phyloP scores from a whole-genome alignment of 2,888 invertebrate genomes.

The Lymantria monacha region DNA sequence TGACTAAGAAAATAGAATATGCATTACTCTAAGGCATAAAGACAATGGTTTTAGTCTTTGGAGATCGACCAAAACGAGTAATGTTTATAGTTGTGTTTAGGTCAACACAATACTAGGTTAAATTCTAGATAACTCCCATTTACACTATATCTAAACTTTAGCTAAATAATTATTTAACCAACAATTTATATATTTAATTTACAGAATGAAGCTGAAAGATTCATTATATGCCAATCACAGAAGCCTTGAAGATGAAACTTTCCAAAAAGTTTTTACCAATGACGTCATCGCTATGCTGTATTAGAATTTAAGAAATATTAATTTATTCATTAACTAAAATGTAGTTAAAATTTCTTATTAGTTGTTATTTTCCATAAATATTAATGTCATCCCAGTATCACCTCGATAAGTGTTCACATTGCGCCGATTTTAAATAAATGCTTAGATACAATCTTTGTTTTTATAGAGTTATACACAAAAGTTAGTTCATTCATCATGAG shows the following conservation, averaged over 20 bases:
- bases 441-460: neutral
- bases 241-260: constrained; percentile 49
- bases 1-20: no score
- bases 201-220: constrained; percentile 72
- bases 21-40: no score
- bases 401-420: neutral
- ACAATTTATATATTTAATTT: no score
- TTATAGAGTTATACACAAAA: no score
- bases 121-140: no score
- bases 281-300: constrained; percentile 13
- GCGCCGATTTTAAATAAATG: neutral
- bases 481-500: no score
- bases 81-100: no score
- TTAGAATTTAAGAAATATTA: constrained; percentile 8
- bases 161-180: neutral
- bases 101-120: no score
- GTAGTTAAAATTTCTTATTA: neutral
- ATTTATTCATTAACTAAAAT: neutral
- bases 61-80: no score
- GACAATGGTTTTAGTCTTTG: no score
- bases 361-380: neutral
- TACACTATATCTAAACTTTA: no score
- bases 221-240: constrained; percentile 72
- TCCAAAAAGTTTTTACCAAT: constrained; percentile 6
- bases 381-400: neutral